Base-by-base conservation (phyloP, 2,888 invertebrate genomes). In the Epirrita christyi region DNA sequence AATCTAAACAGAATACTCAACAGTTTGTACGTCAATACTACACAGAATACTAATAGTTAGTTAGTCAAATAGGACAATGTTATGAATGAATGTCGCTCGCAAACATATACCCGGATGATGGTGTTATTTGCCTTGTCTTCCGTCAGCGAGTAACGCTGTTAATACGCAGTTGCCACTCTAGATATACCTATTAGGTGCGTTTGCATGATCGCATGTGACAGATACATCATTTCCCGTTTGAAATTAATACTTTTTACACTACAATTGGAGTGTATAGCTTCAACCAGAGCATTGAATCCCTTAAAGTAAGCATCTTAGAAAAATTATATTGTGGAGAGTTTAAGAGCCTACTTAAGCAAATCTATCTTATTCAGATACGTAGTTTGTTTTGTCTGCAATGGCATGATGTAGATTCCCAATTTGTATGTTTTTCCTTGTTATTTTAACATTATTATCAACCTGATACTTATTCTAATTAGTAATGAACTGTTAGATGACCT, bases 61-160 rank as follows among this genome's bases (percentile, higher is more conserved):
- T 43, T 28, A 15, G 45, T 46, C 84, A 79, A 83, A 83, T 76
- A 80, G 74, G 80, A 82, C 81, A 85, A 85, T 76, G 82, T 76
- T 78, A 81, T 83, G 86, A 83, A 86, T 85, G 83, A 80, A 83
- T 83, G 81, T 80, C 75, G 75, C 74, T 73, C 66, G 67, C 65
- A 70, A 77, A 76, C 74, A 71, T 79, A 82, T 29, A 59, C 79
- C 81, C 83, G 85, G 85, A 82, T 86, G 87, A 85, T 85, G 78
- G 85, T 84, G 81, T 81, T 87, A 81, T 88, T 87, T 87, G 79
- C 78, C 79, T 80, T 77, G 78, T 78, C 85, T 87, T 88, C 88
- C 86, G 86, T 85, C 85, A 86, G 80, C 76, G 76, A 68, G 69
- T 68, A 80, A 38, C 73, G 72, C 66, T 72, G 72, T 71, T 67